Base-by-base conservation (phyloP, 2,797 vertebrate species). In the Streptopelia turtur region DNA sequence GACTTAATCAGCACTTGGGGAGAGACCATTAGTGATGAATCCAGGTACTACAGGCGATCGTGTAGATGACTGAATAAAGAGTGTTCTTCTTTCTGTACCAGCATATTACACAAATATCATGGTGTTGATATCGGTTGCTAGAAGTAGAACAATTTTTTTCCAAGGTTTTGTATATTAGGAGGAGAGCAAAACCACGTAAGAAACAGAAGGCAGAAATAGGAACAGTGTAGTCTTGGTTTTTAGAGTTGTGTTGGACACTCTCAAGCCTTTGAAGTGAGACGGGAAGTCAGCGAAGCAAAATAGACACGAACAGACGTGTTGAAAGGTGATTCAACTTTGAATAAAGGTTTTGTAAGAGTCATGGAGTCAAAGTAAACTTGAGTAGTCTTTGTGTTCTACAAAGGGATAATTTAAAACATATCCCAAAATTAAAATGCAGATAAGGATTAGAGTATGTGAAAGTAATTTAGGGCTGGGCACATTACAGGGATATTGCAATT, bases 1-100 rank as follows among this genome's bases (percentile, higher is more conserved):
- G 80, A 87, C 80, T 97, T 87, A 89, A 94, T 86, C 59, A 94
- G 83, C 56, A 22, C 66, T 79, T 74, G 52, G 69, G 80, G 56
- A 92, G 61, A 91, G 39, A 87, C 47, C 55, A 60, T 69, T 90
- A 82, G 61, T 84, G 86, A 87, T 0, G 0, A 94, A 71, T 57
- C 23, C 70, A 84, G 83, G 85, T 95, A 68, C 69, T 79, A 59
- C 74, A 65, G 83, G 56, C 1, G 1, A 43, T 93, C 9, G 0
- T 47, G 37, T 39, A 78, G 80, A 49, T 69, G 79, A 31, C 55
- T 87, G 59, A 91, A 90, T 87, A 88, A 93, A 89, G 17, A 68
- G 28, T 45, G 22, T 87, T 87, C 12, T 69, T 79, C 79, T 53
- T 87, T 91, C 60, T 83, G 63, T 47, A 31, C 28, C n/a, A 59